These are phyloP conservation scores for Limnephilus rhombicus DNA, from an alignment of 2,888 invertebrate genomes.

Conservation along the genomic window DNA sequence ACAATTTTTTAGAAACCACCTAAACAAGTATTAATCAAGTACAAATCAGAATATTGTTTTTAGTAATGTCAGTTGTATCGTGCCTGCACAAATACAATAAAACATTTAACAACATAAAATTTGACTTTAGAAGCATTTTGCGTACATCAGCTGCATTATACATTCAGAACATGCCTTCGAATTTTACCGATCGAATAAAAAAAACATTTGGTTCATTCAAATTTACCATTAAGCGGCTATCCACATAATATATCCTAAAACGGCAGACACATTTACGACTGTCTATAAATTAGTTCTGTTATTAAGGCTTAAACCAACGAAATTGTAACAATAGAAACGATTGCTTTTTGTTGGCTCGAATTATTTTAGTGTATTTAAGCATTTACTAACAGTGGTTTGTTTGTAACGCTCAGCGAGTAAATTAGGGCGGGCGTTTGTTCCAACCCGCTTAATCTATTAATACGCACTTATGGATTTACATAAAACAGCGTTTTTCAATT, in stretches of 20 bases:
- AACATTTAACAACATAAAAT: not conserved
- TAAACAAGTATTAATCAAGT: no score
- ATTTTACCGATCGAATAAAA: not conserved
- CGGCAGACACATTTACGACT: conserved; percentile 39
- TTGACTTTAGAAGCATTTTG: not conserved
- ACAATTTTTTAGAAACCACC: no score
- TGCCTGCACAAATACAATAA: not conserved
- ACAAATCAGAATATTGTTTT: not conserved
- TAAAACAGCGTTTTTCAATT: not conserved
- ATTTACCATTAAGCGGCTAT: not conserved
- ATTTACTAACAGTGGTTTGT: conserved; percentile 2
- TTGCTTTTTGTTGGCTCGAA: conserved; percentile 32
- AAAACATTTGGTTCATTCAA: not conserved
- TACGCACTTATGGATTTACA: conserved; percentile 1
- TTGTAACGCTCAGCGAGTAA: not conserved
- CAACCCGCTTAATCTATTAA: not conserved
- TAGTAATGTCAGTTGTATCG: not conserved
- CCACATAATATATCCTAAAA: conserved; percentile 21
- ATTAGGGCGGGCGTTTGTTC: conserved; percentile 20
- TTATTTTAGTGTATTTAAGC: not conserved
- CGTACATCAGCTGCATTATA: not conserved
- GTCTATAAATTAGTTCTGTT: conserved; percentile 29
- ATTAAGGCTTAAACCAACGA: conserved; percentile 26
- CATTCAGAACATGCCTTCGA: not conserved
- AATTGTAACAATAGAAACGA: conserved; percentile 24